phyloP scores from a whole-genome alignment of 2,113 vertebrate genomes.

The Sturnus vulgaris region DNA sequence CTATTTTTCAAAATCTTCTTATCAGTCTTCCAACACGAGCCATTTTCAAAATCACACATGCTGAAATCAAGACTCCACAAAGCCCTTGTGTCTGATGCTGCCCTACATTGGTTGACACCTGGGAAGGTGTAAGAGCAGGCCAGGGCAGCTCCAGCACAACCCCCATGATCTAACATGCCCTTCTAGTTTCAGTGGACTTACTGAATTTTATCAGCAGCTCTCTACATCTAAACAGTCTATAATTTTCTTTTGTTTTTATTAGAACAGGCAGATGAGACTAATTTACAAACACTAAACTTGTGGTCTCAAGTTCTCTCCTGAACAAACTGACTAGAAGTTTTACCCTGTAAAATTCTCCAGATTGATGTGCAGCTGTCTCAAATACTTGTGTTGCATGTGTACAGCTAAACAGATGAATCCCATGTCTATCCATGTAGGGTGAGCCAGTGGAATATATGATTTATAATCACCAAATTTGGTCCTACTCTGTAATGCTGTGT shows the following conservation, averaged over 20 bases:
- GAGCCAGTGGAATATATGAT: not conserved
- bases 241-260: not conserved
- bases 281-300: not conserved
- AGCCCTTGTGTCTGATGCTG: not conserved
- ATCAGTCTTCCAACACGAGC: not conserved
- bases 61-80: not conserved
- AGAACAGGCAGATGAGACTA: not conserved
- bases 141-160: not conserved
- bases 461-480: not conserved
- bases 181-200: not conserved
- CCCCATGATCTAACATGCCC: not conserved
- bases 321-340: not conserved
- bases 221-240: not conserved
- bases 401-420: not conserved
- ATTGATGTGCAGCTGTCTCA: not conserved
- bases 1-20: not conserved
- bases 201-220: not conserved
- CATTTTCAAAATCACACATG: not conserved
- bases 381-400: not conserved
- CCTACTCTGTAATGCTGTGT: not conserved
- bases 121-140: not conserved
- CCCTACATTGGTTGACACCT: not conserved
- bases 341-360: not conserved
- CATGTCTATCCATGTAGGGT: not conserved
- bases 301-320: not conserved